Evolutionary conservation across 2,797 vertebrate genomes (phyloP).

Genomic region (Hydrocynus forskahlii): DNA sequence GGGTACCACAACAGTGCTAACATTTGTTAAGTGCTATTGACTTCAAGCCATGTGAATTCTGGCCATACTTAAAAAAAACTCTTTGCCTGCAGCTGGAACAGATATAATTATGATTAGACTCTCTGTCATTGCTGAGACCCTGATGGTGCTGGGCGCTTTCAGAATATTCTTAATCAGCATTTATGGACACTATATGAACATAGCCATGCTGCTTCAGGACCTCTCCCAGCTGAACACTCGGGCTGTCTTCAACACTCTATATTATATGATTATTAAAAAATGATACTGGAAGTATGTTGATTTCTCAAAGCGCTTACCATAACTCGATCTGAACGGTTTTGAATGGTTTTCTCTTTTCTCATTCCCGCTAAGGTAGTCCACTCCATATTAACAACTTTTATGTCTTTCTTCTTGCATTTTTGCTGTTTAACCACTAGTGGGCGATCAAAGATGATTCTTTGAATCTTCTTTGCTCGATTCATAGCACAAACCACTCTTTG

Average conservation of each 20-base stretch:
- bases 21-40: constrained; percentile 14
- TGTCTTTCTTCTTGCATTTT: constrained; percentile 44
- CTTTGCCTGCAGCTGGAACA: neutral
- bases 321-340: neutral
- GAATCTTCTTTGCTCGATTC: constrained; percentile 10
- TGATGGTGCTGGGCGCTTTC: constrained; percentile 52
- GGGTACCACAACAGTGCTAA: neutral
- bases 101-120: constrained; percentile 18
- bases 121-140: constrained; percentile 18
- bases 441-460: constrained; percentile 56
- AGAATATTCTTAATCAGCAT: constrained; percentile 3
- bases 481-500: constrained; percentile 28
- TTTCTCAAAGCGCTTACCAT: constrained; percentile 23
- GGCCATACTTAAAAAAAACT: constrained; percentile 16
- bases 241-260: constrained; percentile 18
- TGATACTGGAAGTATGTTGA: constrained; percentile 28
- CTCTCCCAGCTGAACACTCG: constrained; percentile 3
- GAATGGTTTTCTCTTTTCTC: neutral
- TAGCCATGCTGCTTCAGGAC: constrained; percentile 25
- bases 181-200: constrained; percentile 13
- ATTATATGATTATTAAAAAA: constrained; percentile 39
- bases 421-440: constrained; percentile 67
- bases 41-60: neutral
- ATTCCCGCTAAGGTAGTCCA: constrained; percentile 20
- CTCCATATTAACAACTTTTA: neutral